Base-by-base conservation (phyloP, 2,113 vertebrate species). In the Pteruthius melanotis region DNA sequence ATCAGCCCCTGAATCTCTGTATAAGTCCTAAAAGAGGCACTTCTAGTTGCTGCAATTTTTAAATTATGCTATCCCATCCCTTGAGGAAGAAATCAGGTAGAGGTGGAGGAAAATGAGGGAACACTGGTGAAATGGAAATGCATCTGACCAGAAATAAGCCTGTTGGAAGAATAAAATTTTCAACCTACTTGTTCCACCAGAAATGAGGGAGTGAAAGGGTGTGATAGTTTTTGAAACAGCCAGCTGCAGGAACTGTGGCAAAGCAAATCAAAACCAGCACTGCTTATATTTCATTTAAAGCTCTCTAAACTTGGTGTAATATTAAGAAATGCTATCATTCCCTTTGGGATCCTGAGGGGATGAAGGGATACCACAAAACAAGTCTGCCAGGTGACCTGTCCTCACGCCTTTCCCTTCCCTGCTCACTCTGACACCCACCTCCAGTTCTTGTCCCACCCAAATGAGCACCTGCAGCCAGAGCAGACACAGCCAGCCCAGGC, bases 111-210 rank as follows among this genome's bases (percentile, higher is more conserved):
- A 68, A 33, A 42, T 13, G 19, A 83, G 24, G 31, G 89, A 92
- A 71, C 61, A 89, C 57, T 89, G 87, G 93, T 83, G 75, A 85
- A 93, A 95, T 89, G 93, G 95, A 96, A 96, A 88, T 83, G 85
- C 95, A 94, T 96, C 81, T 95, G 69, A 86, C 87, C 94, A 97
- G 90, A 95, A 90, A 44, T 30, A 15, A 94, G 82, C 60, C 83
- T 83, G 33, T 26, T 52, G 27, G 59, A 95, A 95, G 86, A 94
- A 95, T 90, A 97, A 97, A 42, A 94, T 89, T 75, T 95, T 59
- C 68, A 95, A 72, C 42, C 86, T 59, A 70, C 66, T 96, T 95
- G 90, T 90, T 91, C 83, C 87, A 79, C 70, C 91, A 97, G 87
- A 94, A 97, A 82, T 64, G 85, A 59, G 56, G 75, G 40, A 86